A percentile compares a stretch with the other conserved stretches of the same genome.
phyloP scores from a whole-genome alignment of 2,888 invertebrate genomes.

The Polyploca ridens region DNA sequence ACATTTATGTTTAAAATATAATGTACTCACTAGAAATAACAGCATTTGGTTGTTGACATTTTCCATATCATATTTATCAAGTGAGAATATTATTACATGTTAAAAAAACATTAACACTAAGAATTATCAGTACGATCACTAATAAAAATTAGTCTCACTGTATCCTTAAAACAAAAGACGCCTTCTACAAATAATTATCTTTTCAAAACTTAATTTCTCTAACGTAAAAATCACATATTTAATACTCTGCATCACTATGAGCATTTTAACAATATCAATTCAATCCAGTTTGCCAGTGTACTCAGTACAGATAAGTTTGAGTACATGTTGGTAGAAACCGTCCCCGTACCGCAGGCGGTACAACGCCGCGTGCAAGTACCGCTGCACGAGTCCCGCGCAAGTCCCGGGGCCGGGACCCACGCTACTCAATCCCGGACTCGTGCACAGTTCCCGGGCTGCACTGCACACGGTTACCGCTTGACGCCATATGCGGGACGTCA shows the following conservation, averaged over 20 bases:
- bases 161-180: neutral
- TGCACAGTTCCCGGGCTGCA: constrained; percentile 67
- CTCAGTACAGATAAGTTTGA: constrained; percentile 25
- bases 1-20: neutral
- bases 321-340: constrained; percentile 54
- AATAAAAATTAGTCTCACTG: neutral
- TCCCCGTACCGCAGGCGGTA: constrained; percentile 51
- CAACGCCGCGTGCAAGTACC: constrained; percentile 60
- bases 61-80: neutral
- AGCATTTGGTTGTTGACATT: neutral
- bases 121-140: neutral
- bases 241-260: neutral
- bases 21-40: neutral
- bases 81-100: neutral
- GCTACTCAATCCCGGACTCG: constrained; percentile 11
- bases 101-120: neutral
- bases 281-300: neutral
- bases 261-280: neutral
- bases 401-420: constrained; percentile 23
- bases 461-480: constrained; percentile 85
- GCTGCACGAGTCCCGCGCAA: constrained; percentile 52
- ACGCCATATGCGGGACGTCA: constrained; percentile 87
- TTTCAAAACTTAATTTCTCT: neutral
- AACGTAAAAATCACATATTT: neutral
- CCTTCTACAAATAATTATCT: neutral